Percentiles rank a stretch among this genome's conserved stretches.
Evolutionary conservation across 2,888 invertebrate species (phyloP).

Genomic region (Campoplex capitator): DNA sequence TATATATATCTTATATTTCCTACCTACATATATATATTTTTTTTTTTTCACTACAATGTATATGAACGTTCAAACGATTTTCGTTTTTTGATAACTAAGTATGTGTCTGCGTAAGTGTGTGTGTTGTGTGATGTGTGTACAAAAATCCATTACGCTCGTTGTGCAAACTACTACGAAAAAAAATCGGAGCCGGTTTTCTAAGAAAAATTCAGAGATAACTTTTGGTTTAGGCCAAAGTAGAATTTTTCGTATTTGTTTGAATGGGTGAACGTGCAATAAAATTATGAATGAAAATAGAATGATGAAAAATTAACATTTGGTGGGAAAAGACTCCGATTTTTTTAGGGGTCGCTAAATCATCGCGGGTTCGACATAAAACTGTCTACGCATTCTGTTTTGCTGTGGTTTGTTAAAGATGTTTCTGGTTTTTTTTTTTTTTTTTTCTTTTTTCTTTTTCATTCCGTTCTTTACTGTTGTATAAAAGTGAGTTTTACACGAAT

Average conservation of each 20-base stretch:
- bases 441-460: slow-evolving; percentile 16
- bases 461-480: background rate
- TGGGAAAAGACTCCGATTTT: slow-evolving; percentile 35
- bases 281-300: slow-evolving; percentile 19
- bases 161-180: slow-evolving; percentile 68
- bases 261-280: slow-evolving; percentile 14
- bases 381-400: slow-evolving; percentile 41
- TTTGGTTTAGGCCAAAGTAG: slow-evolving; percentile 32
- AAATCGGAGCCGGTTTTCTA: slow-evolving; percentile 58
- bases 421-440: slow-evolving; percentile 3
- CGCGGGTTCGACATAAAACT: slow-evolving; percentile 56
- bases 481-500: slow-evolving; percentile 26
- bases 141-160: slow-evolving; percentile 67
- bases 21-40: slow-evolving; percentile 72
- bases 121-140: slow-evolving; percentile 44
- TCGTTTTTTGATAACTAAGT: slow-evolving; percentile 66
- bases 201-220: background rate
- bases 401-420: background rate
- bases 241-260: background rate
- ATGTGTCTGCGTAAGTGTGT: slow-evolving; percentile 53
- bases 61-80: slow-evolving; percentile 66
- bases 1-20: slow-evolving; percentile 74
- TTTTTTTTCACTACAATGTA: slow-evolving; percentile 62
- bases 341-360: slow-evolving; percentile 36
- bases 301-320: slow-evolving; percentile 17